Conservation (phyloP, 2,113 vertebrate species). For the Halcyon senegalensis region DNA sequence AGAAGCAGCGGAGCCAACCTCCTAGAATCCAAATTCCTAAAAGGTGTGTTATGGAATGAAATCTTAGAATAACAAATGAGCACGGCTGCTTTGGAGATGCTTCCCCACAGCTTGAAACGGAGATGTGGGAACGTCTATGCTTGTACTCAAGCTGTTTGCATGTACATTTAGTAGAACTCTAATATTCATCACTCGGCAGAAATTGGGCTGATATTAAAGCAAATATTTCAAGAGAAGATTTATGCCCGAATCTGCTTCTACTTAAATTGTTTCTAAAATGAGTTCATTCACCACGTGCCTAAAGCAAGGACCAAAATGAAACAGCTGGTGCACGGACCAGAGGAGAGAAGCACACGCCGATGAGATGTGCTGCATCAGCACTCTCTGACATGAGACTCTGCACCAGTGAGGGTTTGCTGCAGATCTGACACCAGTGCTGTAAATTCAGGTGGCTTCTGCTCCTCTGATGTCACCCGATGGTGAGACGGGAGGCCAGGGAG, state of each 20-base stretch:
- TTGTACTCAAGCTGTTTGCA: conserved; percentile 69
- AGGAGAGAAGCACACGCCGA: background rate
- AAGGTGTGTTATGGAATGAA: conserved; percentile 61
- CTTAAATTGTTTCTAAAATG: conserved; percentile 56
- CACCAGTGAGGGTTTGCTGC: background rate
- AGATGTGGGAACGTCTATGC: conserved; percentile 42
- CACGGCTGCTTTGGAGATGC: conserved; percentile 18
- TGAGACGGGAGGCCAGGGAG: background rate
- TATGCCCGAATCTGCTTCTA: conserved; percentile 58
- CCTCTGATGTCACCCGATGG: background rate
- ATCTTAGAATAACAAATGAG: conserved; percentile 38
- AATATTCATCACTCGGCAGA: conserved; percentile 63
- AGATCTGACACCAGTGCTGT: background rate
- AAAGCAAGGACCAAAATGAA: conserved; percentile 52
- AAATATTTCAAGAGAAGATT: conserved; percentile 54
- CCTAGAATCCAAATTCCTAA: conserved; percentile 44
- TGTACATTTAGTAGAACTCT: conserved; percentile 49
- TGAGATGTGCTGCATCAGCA: conserved; percentile 1
- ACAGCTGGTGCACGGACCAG: background rate
- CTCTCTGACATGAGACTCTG: background rate
- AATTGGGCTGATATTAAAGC: conserved; percentile 61
- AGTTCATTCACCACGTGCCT: conserved; percentile 29
- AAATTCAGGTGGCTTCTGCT: background rate
- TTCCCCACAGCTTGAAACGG: conserved; percentile 46
- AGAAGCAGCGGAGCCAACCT: background rate